Percentiles rank a stretch among this genome's conserved stretches.
Conservation (phyloP, 2,113 vertebrate species). For the Malurus melanocephalus region DNA sequence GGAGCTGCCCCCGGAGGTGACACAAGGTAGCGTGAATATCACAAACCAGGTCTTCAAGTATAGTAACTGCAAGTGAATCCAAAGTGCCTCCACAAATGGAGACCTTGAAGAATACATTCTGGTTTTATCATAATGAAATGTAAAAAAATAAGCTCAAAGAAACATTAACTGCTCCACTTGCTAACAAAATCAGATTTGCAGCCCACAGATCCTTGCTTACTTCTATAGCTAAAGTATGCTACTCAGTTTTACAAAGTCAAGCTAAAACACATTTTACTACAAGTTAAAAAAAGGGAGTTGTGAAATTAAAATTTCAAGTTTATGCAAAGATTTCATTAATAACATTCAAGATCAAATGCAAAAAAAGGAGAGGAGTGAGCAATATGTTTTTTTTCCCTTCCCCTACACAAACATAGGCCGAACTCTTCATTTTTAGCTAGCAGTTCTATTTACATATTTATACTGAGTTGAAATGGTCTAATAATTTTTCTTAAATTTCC, state of each 20-base stretch:
- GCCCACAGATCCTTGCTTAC: background rate
- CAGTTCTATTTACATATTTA: background rate
- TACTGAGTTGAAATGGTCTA: background rate
- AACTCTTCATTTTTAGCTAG: background rate
- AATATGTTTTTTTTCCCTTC: background rate
- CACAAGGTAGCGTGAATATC: accelerated
- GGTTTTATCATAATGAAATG: background rate
- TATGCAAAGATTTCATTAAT: background rate
- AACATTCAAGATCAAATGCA: background rate
- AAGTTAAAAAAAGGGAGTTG: background rate
- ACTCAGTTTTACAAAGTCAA: background rate
- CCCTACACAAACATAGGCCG: background rate
- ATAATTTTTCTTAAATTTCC: background rate
- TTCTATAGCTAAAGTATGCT: background rate
- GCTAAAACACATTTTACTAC: background rate
- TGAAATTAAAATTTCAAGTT: background rate
- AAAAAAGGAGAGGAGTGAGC: background rate
- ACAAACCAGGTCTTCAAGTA: background rate
- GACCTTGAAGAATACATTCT: background rate
- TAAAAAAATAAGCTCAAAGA: background rate
- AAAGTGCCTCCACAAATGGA: background rate
- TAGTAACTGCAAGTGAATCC: background rate
- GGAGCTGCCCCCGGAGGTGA: background rate
- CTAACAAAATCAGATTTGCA: background rate
- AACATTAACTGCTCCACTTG: background rate